Evolutionary conservation across 2,888 invertebrate species (phyloP).

Genomic region (Monochamus alternatus): DNA sequence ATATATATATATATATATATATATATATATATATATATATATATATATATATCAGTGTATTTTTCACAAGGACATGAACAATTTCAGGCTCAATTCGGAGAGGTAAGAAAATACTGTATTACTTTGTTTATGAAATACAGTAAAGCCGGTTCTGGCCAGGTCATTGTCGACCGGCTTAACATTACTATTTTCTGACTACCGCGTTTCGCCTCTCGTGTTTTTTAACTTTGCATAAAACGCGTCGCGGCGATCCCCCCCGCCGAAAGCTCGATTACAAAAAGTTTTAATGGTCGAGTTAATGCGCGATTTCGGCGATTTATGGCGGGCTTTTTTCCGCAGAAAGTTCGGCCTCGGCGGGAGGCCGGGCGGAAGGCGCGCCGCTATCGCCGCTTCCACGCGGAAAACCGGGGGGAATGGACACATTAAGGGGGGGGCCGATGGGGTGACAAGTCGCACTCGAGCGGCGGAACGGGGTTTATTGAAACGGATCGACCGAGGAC

Average conservation of each 20-base stretch:
- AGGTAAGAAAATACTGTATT: too few relatives aligned
- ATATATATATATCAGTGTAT: too few relatives aligned
- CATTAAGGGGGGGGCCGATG: not conserved
- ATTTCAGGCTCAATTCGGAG: too few relatives aligned
- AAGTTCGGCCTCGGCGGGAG: conserved; percentile 11
- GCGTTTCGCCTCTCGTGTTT: too few relatives aligned
- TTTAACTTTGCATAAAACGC: conserved; percentile 16
- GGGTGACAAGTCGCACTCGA: conserved; percentile 1
- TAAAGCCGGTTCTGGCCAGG: too few relatives aligned
- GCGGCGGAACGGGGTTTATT: conserved; percentile 1
- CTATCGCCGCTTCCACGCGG: conserved; percentile 8
- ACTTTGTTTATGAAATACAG: too few relatives aligned
- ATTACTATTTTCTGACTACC: too few relatives aligned
- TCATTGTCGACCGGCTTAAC: too few relatives aligned
- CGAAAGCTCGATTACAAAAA: conserved; percentile 27
- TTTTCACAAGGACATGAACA: too few relatives aligned
- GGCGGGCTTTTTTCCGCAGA: conserved; percentile 22
- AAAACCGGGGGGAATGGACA: not conserved
- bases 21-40: too few relatives aligned
- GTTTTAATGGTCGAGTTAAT: conserved; percentile 31
- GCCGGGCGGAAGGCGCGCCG: conserved; percentile 14
- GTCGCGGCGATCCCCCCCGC: not conserved
- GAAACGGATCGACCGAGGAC: conserved; percentile 4
- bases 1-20: too few relatives aligned
- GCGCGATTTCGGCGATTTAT: conserved; percentile 24